Base-by-base conservation (phyloP, 2,113 vertebrate species). In the Corythornis madagascariensis region DNA sequence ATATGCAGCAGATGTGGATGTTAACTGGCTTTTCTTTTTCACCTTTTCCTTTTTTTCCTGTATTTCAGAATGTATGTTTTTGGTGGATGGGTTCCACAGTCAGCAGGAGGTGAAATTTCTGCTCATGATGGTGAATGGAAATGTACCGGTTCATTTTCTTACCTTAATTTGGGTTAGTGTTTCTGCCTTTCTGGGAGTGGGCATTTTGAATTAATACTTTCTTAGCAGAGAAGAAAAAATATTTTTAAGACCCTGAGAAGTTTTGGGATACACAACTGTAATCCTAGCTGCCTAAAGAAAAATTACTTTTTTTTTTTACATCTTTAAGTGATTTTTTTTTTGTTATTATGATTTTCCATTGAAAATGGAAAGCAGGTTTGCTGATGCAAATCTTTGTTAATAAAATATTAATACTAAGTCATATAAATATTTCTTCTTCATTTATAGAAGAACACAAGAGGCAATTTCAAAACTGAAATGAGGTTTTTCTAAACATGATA, bases 11-110 rank as follows among this genome's bases (percentile, higher is more conserved):
- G 53, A 67, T 47, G 64, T 79, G 60, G 48, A 74, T 93, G 48
- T 91, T 96, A 95, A 96, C 57, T 92, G 81, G 50, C 24, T 50
- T 92, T 90, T 87, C 66, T 64, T 77, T 63, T 89, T 71, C 43
- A 72, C 65, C 71, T 25, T 50, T 90, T 60, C 20, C 65, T 83
- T 35, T 88, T 88, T 47, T 70, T 94, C 69, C 86, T 85, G 0
- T 94, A 29, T 97, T 97, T 92, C 94, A 99, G 99, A 98, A 99
- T 99, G 99, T 99, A 98, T 96, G 93, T 99, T 92, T 99, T 99
- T 96, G 99, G 99, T 74, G 99, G 99, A 91, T 99, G 99, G 99
- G 97, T 99, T 96, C 98, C 99, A 76, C 98, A 98, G 72, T 97
- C 98, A 65, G 97, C 97, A 76, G 96, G 98, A 42, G 98, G 97